Conservation (phyloP, 2,888 invertebrate genomes). For the Trissolcus japonicus region DNA sequence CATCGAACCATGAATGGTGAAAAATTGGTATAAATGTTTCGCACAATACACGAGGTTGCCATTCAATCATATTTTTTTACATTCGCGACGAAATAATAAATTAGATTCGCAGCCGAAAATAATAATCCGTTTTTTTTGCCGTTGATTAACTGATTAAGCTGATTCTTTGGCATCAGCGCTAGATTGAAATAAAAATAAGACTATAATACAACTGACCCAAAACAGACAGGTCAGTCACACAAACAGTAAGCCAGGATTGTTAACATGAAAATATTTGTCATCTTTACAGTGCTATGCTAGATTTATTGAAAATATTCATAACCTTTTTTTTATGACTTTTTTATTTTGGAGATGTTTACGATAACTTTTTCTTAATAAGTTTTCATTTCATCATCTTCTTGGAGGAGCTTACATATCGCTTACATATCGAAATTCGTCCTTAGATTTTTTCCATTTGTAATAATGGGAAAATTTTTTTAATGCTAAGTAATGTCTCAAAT, state of each 20-base stretch:
- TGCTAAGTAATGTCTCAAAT: no score
- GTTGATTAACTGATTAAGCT: not conserved
- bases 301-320: not conserved
- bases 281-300: no score
- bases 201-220: not conserved
- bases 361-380: not conserved
- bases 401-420: no score
- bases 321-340: not conserved
- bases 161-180: not conserved
- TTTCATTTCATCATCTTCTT: not conserved
- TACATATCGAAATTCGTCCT: no score
- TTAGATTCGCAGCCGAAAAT: not conserved
- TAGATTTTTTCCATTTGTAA: not conserved
- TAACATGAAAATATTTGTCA: no score
- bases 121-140: not conserved
- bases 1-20: not conserved
- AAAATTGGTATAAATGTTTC: not conserved
- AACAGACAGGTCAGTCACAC: no score
- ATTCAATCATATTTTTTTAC: not conserved
- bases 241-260: no score
- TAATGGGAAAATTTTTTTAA: no score
- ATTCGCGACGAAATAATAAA: not conserved
- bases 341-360: not conserved
- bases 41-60: not conserved
- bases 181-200: not conserved